Evolutionary conservation across 2,113 vertebrate genomes (phyloP), one percentile per base, ranked within the genome.

Genomic region (Brachirus orientalis): DNA sequence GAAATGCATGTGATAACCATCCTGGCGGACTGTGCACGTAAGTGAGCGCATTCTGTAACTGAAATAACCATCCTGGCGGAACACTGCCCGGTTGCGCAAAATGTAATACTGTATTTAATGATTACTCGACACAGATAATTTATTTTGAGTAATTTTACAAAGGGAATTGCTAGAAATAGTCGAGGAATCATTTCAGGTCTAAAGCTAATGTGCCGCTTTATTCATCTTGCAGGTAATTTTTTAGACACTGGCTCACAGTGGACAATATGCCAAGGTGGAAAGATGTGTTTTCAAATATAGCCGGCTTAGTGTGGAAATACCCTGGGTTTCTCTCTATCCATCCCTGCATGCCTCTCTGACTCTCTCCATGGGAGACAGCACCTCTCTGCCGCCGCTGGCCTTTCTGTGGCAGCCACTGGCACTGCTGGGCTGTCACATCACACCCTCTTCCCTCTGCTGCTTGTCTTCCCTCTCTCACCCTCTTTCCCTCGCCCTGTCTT

Each of bases 381-480:
- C 88, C 89, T 89, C 82, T 91, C 77, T 65, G 82, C 86, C 71
- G 85, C 87, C 82, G 72, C 85, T 91, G 90, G 89, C 89, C 90
- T 91, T 89, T 88, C 83, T 76, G 69, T 91, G 90, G 90, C 91
- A 91, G 90, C 90, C 85, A 61, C 86, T 92, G 91, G 91, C 91
- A 90, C 83, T 85, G 82, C 90, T 85, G 85, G 81, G 88, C 88
- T 93, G 91, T 92, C 92, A 92, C 85, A 89, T 92, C 92, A 91
- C 88, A 89, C 92, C 87, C 88, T 87, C 85, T 86, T 71, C 87
- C 88, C 83, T 88, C 83, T 85, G 84, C 78, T 86, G 72, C 85
- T 63, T 84, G 86, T 82, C 83, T 53, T 19, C 51, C 59, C 59
- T 46, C 40, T 19, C 47, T 18, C 72, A 11, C 66, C 45, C 60